Evolutionary conservation across 2,797 vertebrate species (phyloP).

Genomic region (Bovichtus variegatus): DNA sequence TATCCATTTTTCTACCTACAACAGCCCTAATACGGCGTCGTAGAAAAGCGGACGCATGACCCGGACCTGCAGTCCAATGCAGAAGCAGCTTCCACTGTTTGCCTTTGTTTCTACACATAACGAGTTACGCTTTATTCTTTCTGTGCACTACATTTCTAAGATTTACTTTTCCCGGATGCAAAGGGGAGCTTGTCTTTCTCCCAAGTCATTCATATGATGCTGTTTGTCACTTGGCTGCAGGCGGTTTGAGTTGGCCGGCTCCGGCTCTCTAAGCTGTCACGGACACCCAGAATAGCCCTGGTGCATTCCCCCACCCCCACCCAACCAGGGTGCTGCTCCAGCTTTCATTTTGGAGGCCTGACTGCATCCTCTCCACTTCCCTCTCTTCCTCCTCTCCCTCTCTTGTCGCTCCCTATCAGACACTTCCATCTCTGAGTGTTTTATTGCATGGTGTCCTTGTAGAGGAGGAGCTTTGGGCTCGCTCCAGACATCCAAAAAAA

Average conservation of each 20-base stretch:
- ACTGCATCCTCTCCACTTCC: slow-evolving; percentile 41
- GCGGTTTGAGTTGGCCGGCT: slow-evolving; percentile 53
- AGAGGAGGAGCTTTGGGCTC: slow-evolving; percentile 72
- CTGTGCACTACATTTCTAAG: slow-evolving; percentile 16
- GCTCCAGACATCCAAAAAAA: slow-evolving; percentile 70
- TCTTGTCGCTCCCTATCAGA: slow-evolving; percentile 66
- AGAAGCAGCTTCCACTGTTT: slow-evolving; percentile 34
- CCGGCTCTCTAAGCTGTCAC: slow-evolving; percentile 50
- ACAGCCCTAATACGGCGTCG: too few species aligned
- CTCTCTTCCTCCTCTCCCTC: slow-evolving; percentile 49
- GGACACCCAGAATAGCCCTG: slow-evolving; percentile 57
- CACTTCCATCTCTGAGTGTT: slow-evolving; percentile 73
- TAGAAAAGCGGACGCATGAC: too few species aligned
- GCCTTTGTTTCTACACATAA: slow-evolving; percentile 8
- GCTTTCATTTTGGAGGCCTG: slow-evolving; percentile 46
- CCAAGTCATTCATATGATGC: slow-evolving; percentile 60
- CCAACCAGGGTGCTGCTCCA: slow-evolving; percentile 27
- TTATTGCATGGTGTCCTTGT: slow-evolving; percentile 76
- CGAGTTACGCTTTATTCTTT: slow-evolving; percentile 30
- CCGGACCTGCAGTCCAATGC: too few species aligned
- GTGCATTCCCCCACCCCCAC: slow-evolving; percentile 20
- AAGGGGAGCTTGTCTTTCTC: slow-evolving; percentile 38
- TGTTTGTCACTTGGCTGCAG: slow-evolving; percentile 69
- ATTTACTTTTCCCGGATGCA: slow-evolving; percentile 34
- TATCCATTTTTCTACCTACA: too few species aligned